A percentile compares a stretch with the other conserved stretches of the same genome.
Conservation (phyloP, 2,888 invertebrate genomes). For the Agrochola circellaris region DNA sequence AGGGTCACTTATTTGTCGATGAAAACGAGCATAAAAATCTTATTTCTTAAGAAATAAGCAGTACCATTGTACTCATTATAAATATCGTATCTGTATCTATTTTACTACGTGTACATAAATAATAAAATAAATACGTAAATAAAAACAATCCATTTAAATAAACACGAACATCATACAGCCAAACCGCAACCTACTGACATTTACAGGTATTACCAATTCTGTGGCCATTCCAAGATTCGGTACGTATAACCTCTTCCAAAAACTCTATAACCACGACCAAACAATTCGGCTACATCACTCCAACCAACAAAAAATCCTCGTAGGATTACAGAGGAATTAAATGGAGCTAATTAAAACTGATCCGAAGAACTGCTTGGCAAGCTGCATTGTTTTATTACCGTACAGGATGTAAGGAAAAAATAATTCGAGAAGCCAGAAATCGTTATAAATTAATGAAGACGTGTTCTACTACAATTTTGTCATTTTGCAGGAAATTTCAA, state of each 20-base stretch:
- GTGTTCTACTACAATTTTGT: no score
- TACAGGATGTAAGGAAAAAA: constrained; percentile 59
- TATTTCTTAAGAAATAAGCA: no score
- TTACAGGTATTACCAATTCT: not conserved
- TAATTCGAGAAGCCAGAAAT: constrained; percentile 7
- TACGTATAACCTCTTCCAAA: constrained; percentile 58
- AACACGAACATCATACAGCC: not conserved
- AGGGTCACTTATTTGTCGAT: no score
- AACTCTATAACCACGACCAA: constrained; percentile 46
- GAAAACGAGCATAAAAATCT: no score
- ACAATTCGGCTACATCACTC: constrained; percentile 76
- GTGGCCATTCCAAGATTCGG: constrained; percentile 33
- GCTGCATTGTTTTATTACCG: constrained; percentile 72
- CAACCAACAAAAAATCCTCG: constrained; percentile 78
- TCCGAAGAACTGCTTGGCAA: constrained; percentile 77
- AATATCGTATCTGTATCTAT: no score
- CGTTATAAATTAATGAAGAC: constrained; percentile 9
- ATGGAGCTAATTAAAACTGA: constrained; percentile 80
- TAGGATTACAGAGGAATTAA: constrained; percentile 82
- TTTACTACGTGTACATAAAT: no score
- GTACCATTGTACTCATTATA: no score
- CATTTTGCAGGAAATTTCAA: no score
- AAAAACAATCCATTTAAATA: not conserved
- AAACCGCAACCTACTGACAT: constrained; percentile 34
- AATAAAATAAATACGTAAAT: no score